phyloP scores from a whole-genome alignment of 2,888 invertebrate species.

The Oeneis ivallda region DNA sequence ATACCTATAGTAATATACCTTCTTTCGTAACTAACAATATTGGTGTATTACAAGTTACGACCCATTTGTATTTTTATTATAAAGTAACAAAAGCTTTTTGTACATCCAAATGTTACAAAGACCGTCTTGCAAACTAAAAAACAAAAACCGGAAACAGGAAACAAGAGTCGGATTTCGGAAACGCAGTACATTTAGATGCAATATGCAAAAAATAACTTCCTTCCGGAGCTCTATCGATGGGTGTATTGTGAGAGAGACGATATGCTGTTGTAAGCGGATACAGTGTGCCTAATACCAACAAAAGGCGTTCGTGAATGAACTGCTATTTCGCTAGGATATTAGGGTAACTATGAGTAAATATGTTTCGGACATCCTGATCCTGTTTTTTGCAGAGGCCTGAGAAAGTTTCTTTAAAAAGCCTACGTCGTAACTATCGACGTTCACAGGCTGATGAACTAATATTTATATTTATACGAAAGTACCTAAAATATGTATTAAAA shows the following conservation, averaged over 20 bases:
- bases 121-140: slow-evolving; percentile 14
- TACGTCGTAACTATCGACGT: too few relatives aligned
- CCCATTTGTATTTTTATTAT: background rate
- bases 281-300: slow-evolving; percentile 59
- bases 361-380: background rate
- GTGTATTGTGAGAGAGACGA: slow-evolving; percentile 26
- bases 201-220: slow-evolving; percentile 50
- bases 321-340: slow-evolving; percentile 35
- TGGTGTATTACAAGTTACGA: background rate
- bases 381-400: background rate
- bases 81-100: slow-evolving; percentile 3
- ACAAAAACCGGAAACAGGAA: slow-evolving; percentile 31
- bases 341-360: slow-evolving; percentile 1
- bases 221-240: slow-evolving; percentile 49
- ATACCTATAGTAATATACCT: too few relatives aligned
- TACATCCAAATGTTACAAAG: slow-evolving; percentile 18
- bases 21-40: too few relatives aligned
- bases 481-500: too few relatives aligned
- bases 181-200: slow-evolving; percentile 27
- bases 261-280: slow-evolving; percentile 50
- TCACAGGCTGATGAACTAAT: too few relatives aligned
- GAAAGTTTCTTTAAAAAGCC: background rate
- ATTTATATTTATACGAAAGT: too few relatives aligned
- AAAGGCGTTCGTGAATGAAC: slow-evolving; percentile 56
- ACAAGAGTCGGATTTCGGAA: slow-evolving; percentile 25